Conservation (phyloP, 1,140 invertebrate genomes). For the Nautilus pompilius region DNA sequence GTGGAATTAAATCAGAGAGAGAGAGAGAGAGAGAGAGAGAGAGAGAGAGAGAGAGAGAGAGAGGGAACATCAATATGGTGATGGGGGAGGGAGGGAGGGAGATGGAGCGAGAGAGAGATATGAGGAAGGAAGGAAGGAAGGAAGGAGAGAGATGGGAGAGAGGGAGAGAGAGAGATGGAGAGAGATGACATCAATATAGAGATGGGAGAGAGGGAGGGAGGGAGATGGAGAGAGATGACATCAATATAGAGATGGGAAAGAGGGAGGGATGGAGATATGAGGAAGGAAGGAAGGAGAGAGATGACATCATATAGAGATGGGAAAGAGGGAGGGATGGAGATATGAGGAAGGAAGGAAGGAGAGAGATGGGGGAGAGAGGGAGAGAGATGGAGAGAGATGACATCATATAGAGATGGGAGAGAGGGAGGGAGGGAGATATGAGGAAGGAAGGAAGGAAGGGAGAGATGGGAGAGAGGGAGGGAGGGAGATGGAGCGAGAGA, state of each 20-base stretch:
- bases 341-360: background rate
- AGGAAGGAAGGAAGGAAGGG: background rate
- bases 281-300: background rate
- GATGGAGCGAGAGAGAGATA: background rate
- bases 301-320: background rate
- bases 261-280: background rate
- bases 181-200: background rate
- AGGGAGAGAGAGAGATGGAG: background rate
- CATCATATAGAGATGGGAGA: background rate
- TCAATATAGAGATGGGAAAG: background rate
- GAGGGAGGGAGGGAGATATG: background rate
- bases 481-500: background rate
- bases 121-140: background rate
- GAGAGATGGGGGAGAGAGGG: background rate
- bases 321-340: background rate
- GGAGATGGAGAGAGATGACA: background rate
- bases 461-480: background rate
- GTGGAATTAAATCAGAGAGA: background rate
- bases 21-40: background rate
- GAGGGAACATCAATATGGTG: background rate
- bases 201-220: background rate
- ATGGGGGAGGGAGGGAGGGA: background rate
- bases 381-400: background rate
- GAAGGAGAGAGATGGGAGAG: no score
- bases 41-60: no score